Base-by-base conservation (phyloP, 2,888 invertebrate genomes). In the Pseudanteris insignis region DNA sequence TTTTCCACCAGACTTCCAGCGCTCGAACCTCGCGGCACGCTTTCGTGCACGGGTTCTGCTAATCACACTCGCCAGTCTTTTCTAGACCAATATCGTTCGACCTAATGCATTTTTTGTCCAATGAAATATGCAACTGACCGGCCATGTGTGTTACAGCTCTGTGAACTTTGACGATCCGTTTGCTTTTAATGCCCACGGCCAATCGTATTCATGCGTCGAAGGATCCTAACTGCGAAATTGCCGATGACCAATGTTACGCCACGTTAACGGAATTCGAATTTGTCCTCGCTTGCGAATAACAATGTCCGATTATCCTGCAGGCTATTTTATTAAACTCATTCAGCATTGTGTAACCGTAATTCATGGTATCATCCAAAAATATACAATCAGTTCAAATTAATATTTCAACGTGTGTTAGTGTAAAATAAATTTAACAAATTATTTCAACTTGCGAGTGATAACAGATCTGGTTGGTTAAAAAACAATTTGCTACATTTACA, bases 181-280 rank as follows among this genome's bases (percentile, higher is more conserved):
- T 36, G 40, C 51, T 51, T 59, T 51, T 66, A 67, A 67, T 54
- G 67, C 60, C 65, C 41, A 47, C 65, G 68, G 66, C 63, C 47
- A 13, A 21, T 46, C 28, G 44, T 36, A 53, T 66, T 62, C 53
- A 63, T 43, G 68, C 66, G 63, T 65, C 67, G 57, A 48, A 48
- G 62, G 65, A 59, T 66, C 58, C 66, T 66, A 63, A 54, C 64
- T 44, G 51, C 55, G 40, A 63, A 72, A 71, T 69, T 64, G 67
- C 61, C 64, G 67, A 69, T 62, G 66, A 65, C 68, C 63, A 54
- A 64, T 65, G 66, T 61, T 63, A 58, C 53, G 51, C 37, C 46
- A 50, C 61, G 59, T 64, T 63, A 65, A 59, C 63, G 53, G 64
- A 63, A 67, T 67, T 59, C 62, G 62, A 66, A 67, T 67, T 62